phyloP scores from a whole-genome alignment of 2,888 invertebrate species.

The Rotaria socialis region DNA sequence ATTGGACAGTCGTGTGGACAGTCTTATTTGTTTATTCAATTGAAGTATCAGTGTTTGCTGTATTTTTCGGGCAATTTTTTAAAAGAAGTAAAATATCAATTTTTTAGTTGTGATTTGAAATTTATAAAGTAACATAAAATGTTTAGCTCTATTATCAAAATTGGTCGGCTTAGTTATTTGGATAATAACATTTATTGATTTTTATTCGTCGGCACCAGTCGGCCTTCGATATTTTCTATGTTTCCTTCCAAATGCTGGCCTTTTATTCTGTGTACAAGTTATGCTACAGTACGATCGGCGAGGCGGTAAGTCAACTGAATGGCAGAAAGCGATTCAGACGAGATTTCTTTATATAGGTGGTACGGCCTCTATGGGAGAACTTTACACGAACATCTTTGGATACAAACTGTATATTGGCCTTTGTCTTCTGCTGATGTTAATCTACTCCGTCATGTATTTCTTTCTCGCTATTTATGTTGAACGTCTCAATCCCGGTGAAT shows the following conservation, averaged over 20 bases:
- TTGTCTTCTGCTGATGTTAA: constrained; percentile 53
- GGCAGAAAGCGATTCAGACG: neutral
- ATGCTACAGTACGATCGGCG: constrained; percentile 41
- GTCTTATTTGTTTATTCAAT: constrained; percentile 36
- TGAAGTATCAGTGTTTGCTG: constrained; percentile 37
- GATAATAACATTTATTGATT: constrained; percentile 43
- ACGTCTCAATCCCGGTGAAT: constrained; percentile 55
- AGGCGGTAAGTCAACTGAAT: constrained; percentile 17
- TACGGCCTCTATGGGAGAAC: neutral
- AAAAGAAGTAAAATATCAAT: neutral
- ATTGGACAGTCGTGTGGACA: neutral
- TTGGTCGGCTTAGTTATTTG: constrained; percentile 40
- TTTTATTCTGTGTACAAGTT: constrained; percentile 41
- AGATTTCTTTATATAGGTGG: neutral
- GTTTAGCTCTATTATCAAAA: constrained; percentile 43
- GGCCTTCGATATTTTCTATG: constrained; percentile 40
- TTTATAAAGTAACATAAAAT: neutral
- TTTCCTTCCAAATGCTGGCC: constrained; percentile 42
- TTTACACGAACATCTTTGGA: constrained; percentile 41
- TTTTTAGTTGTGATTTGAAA: neutral
- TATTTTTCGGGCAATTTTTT: constrained; percentile 45
- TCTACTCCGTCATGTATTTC: constrained; percentile 57
- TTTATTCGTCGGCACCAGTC: constrained; percentile 39
- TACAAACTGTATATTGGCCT: constrained; percentile 40
- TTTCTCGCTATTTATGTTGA: constrained; percentile 60